Base-by-base conservation (phyloP, 2,797 vertebrate genomes). In the Silurus lanzhouensis region DNA sequence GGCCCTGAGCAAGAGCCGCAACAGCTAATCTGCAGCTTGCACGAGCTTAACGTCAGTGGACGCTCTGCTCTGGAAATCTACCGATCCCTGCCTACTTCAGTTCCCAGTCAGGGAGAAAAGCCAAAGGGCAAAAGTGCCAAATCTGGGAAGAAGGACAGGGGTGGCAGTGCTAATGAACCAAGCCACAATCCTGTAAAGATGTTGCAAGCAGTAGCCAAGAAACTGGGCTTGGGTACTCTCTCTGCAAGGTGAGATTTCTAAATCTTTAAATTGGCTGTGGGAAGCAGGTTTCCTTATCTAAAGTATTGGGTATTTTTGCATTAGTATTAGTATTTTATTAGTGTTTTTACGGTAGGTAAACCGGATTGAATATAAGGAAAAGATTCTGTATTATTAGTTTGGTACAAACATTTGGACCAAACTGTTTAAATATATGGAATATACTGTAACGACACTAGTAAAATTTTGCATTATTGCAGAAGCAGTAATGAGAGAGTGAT, bases 121-220 rank as follows among this genome's bases (percentile, higher is more conserved):
- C 91, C 90, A 87, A 98, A 96, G 92, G 90, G 86, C 86, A 97
- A 96, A 91, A 85, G 81, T 78, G 85, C 88, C 90, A 96, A 95
- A 86, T 85, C 91, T 57, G 92, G 92, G 86, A 96, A 94, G 92
- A 99, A 97, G 91, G 92, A 90, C 82, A 95, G 93, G 93, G 83
- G 85, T 19, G 92, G 92, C 79, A 90, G 92, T 85, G 81, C 84
- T 0, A 79, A 87, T 82, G 88, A 89, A 88, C 88, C 86, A 0
- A 92, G 10, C 89, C 95, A 74, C 84, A 97, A 97, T 90, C 96
- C 97, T 27, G 93, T 99, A 85, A 98, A 96, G 95, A 95, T 94
- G 92, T 92, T 99, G 87, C 98, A 99, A 91, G 95, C 88, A 66
- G 89, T 96, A 72, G 97, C 98, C 81, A 97, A 96, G 89, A 98